A percentile compares a stretch with the other conserved stretches of the same genome.
These are phyloP conservation scores for Enteromius afrohamiltoni DNA, from an alignment of 2,797 vertebrate species.

Conservation along the genomic window DNA sequence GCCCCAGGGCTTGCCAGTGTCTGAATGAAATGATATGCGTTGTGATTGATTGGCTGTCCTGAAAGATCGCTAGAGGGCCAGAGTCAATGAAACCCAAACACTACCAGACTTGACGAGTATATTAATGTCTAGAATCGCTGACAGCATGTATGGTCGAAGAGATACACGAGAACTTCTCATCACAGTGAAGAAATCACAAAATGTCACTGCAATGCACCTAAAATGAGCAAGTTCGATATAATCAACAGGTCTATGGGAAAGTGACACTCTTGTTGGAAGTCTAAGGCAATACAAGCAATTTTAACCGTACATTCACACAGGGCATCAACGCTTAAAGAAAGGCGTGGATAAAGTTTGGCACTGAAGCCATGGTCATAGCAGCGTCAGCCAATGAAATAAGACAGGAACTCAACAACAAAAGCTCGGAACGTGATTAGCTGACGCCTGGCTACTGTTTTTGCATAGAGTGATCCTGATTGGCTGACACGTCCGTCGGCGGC, in stretches of 20 bases:
- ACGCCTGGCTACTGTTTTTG: too few species aligned
- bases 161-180: constrained; percentile 46
- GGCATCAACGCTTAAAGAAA: too few species aligned
- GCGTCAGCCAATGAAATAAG: too few species aligned
- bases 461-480: too few species aligned
- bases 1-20: constrained; percentile 75
- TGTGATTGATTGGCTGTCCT: constrained; percentile 79
- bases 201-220: not conserved
- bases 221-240: not conserved
- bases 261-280: not conserved
- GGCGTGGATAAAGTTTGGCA: too few species aligned
- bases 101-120: constrained; percentile 70
- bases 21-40: constrained; percentile 73
- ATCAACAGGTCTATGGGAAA: constrained; percentile 4
- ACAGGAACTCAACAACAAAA: too few species aligned
- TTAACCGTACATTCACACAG: too few species aligned
- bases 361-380: too few species aligned
- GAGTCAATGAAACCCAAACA: constrained; percentile 70
- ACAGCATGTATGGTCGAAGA: constrained; percentile 58
- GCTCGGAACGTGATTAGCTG: too few species aligned
- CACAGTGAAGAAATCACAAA: not conserved
- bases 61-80: constrained; percentile 66
- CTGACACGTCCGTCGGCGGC: too few species aligned
- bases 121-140: constrained; percentile 70
- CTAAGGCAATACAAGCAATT: not conserved